These are phyloP conservation scores for Dermatemys mawii DNA, from an alignment of 2,113 vertebrate species.

Conservation along the genomic window DNA sequence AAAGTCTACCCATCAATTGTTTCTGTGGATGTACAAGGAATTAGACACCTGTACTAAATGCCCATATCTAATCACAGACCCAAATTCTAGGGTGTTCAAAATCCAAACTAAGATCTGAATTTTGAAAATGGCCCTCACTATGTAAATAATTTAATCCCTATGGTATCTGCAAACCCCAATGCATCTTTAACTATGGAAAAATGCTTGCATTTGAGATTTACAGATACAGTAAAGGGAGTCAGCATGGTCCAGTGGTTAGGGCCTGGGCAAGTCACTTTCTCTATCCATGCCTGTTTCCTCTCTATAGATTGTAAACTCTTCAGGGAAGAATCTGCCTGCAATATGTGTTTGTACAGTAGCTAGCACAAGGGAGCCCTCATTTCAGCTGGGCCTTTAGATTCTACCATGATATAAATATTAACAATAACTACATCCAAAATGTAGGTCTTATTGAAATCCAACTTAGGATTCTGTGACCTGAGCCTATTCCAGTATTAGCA, in stretches of 20 bases:
- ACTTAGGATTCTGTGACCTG: slow-evolving; percentile 32
- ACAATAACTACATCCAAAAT: slow-evolving; percentile 35
- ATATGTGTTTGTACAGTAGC: slow-evolving; percentile 30
- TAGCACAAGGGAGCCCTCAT: neutral
- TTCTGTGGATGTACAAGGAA: neutral
- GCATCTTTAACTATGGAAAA: neutral
- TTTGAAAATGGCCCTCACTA: neutral
- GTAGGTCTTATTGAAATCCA: slow-evolving; percentile 49
- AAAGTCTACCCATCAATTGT: neutral
- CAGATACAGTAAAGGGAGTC: neutral
- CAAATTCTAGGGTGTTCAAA: neutral
- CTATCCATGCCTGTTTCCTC: neutral
- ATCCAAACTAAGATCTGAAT: neutral
- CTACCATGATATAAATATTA: slow-evolving; percentile 56
- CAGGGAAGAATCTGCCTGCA: neutral
- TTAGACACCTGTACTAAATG: neutral
- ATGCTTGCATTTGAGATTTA: neutral
- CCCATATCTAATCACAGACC: neutral
- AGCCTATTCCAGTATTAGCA: slow-evolving; percentile 45
- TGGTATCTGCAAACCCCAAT: neutral
- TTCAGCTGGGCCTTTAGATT: slow-evolving; percentile 39
- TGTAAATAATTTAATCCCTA: neutral
- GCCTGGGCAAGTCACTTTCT: neutral
- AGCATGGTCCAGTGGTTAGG: neutral
- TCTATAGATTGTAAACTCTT: neutral